A percentile compares a stretch with the other conserved stretches of the same genome.
phyloP scores from a whole-genome alignment of 2,888 invertebrate species.

The Acanthopleura granulata region DNA sequence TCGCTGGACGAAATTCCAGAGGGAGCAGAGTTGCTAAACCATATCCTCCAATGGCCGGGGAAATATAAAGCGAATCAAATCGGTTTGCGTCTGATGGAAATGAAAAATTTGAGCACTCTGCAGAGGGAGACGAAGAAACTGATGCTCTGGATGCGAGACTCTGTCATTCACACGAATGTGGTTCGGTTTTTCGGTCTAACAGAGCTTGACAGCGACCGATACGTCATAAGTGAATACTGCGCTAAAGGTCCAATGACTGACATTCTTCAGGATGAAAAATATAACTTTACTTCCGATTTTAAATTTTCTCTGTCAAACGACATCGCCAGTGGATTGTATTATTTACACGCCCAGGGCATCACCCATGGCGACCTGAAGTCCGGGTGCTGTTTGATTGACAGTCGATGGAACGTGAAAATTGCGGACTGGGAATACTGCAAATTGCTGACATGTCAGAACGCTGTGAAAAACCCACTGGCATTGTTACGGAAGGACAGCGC shows the following conservation, averaged over 20 bases:
- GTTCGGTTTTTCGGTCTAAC: slow-evolving; percentile 59
- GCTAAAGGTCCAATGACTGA: slow-evolving; percentile 54
- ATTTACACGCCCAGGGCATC: slow-evolving; percentile 56
- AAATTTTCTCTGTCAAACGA: slow-evolving; percentile 57
- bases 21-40: slow-evolving; percentile 29
- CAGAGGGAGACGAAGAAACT: slow-evolving; percentile 35
- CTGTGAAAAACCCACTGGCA: slow-evolving; percentile 32
- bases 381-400: slow-evolving; percentile 57
- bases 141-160: slow-evolving; percentile 53
- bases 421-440: slow-evolving; percentile 57
- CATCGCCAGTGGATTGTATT: slow-evolving; percentile 54
- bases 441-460: slow-evolving; percentile 31
- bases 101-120: slow-evolving; percentile 32
- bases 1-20: slow-evolving; percentile 37
- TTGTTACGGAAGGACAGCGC: slow-evolving; percentile 25
- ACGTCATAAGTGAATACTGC: slow-evolving; percentile 54
- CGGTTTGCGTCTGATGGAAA: slow-evolving; percentile 43
- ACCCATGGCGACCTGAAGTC: slow-evolving; percentile 61
- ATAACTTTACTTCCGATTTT: slow-evolving; percentile 52
- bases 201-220: slow-evolving; percentile 38
- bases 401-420: slow-evolving; percentile 60
- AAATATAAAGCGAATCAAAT: slow-evolving; percentile 45
- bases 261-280: slow-evolving; percentile 55
- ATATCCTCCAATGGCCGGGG: slow-evolving; percentile 56
- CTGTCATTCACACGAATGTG: slow-evolving; percentile 52